These are phyloP conservation scores for Trididemnum miniatum DNA, from an alignment of 23 tunicate species.

Conservation along the genomic window DNA sequence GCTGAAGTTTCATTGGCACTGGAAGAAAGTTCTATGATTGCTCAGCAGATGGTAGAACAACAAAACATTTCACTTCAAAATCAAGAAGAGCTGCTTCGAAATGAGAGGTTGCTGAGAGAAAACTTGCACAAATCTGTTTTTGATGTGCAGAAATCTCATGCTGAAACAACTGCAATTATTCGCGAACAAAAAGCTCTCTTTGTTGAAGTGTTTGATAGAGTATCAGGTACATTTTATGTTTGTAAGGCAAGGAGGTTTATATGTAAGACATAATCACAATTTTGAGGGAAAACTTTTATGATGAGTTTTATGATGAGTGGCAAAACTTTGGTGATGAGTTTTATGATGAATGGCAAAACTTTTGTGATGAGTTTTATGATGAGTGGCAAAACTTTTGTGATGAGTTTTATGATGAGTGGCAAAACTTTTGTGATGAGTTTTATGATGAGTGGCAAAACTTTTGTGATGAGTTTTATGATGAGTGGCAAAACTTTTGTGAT, in stretches of 20 bases:
- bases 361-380: background rate
- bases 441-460: no score
- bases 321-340: background rate
- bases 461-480: no score
- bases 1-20: conserved; percentile 64
- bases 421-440: no score
- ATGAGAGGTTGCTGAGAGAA: conserved; percentile 53
- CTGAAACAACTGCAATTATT: conserved; percentile 74
- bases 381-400: no score
- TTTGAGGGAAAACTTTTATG: background rate
- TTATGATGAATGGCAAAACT: background rate
- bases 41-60: conserved; percentile 61
- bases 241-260: no score
- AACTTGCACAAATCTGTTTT: conserved; percentile 73
- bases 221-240: conserved; percentile 45
- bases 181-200: conserved; percentile 69
- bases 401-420: no score
- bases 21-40: conserved; percentile 60
- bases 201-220: conserved; percentile 80
- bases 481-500: no score
- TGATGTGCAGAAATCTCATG: conserved; percentile 72
- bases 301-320: background rate
- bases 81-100: conserved; percentile 69
- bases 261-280: no score
- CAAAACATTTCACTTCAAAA: conserved; percentile 69